Base-by-base conservation (phyloP, 2,113 vertebrate species). In the Oceanites oceanicus region DNA sequence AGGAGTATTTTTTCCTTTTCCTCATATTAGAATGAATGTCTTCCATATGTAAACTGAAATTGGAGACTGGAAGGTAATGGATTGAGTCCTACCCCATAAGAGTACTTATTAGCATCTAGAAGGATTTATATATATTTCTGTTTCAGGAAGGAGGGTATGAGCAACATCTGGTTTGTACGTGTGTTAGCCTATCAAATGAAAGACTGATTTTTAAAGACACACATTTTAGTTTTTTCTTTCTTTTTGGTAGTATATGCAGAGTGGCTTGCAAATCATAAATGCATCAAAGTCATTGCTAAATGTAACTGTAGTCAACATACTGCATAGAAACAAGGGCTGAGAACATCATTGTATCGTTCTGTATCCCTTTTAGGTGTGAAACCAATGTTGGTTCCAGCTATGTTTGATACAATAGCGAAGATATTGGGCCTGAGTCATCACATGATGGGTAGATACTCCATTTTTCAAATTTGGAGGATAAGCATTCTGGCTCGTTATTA, bases 321-420 rank as follows among this genome's bases (percentile, higher is more conserved):
- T 15, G 2, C 6, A 26, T n/a, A 80, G 59, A 76, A 73, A 26
- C 30, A 27, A 68, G 73, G 65, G 50, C 59, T 66, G 68, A 87
- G 73, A 84, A 74, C 73, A 49, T 93, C 50, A 70, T 55, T 87
- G 45, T 91, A 13, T 87, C 26, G 34, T 84, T 96, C 68, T 91
- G 30, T 87, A 90, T 90, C 81, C 59, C 36, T 94, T 93, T 87
- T 70, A 90, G 88, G 73, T 90, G 50, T 93, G 77, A 87, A 93
- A 87, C 26, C 50, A 90, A 16, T 92, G 50, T 92, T 92, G 68
- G 27, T 81, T 94, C 91, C 92, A 87, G 77, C 70, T 89, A 38
- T 89, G n/a, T 70, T 80, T 92, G 59, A 76, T 92, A 89, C 49
- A 89, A 1, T 67, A 89, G 53, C 0, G 27, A 91, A 93, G 73